Base-by-base conservation (phyloP, 1,140 invertebrate genomes). In the Penaeus indicus region DNA sequence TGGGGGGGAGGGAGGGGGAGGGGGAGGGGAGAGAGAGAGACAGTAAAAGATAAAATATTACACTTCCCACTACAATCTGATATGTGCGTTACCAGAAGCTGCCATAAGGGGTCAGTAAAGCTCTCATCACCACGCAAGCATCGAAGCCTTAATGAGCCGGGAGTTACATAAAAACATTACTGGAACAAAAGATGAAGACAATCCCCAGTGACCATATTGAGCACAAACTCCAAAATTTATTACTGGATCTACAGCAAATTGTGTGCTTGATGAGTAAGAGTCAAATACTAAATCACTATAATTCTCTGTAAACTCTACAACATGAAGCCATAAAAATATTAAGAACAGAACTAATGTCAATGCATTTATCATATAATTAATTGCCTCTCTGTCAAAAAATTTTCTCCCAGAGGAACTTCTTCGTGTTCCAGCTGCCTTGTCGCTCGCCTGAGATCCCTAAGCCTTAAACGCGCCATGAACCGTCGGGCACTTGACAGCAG, bases 241-340 rank as follows among this genome's bases (percentile, higher is more conserved):
- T 84, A 42, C 82, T 69, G 82, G 82, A 84, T 69, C 32, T 84
- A 84, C 63, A 84, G 82, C 82, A 62, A 83, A 67, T 22, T 84
- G 82, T 84, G 77, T 86, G 62, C 72, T 84, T 86, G 47, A 86
- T 75, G 79, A 47, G 75, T 38, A 86, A 72, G 21, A 78, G 72
- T 86, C 75, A 86, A 54, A 79, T 77, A 86, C 61, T 84, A 61
- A 63, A 86, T 42, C 63, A 69, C 69, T 81, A 87, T n/a, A 72
- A 81, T 81, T 81, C 62, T 81, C 64, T 54, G 42, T 69, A 75
- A 82, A 47, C 67, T 72, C 79, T 80, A 87, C 85, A 87, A 87
- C 85, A 87, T 82, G 67, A 81, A 86, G 85, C 85, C 85, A 86
- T 80, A 80, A 86, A 86, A 80, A 80, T 80, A 87, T 81, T 82